phyloP scores from a whole-genome alignment of 2,888 invertebrate species.

The Epistrophe grossulariae region DNA sequence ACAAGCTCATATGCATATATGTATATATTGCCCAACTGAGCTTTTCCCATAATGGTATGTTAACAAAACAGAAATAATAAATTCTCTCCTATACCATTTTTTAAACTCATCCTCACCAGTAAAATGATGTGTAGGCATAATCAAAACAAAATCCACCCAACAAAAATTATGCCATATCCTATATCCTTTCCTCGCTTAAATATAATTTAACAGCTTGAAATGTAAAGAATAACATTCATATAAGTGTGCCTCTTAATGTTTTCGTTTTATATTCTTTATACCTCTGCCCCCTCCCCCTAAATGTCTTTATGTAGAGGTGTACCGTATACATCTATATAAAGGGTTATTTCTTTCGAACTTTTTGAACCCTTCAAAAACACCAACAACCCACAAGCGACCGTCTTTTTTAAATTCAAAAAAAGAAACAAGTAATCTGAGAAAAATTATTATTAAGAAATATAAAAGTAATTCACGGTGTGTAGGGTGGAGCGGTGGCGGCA shows the following conservation, averaged over 20 bases:
- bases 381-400: slow-evolving; percentile 5
- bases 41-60: slow-evolving; percentile 52
- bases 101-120: neutral
- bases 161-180: too few relatives aligned
- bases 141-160: too few relatives aligned
- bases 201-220: slow-evolving; percentile 21
- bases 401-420: slow-evolving; percentile 27
- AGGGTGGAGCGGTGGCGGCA: neutral
- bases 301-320: neutral
- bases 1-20: slow-evolving; percentile 32
- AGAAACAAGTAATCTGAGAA: slow-evolving; percentile 66
- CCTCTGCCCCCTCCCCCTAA: neutral
- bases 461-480: slow-evolving; percentile 56
- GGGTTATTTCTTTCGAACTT: slow-evolving; percentile 47
- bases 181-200: neutral
- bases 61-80: neutral
- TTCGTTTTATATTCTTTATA: slow-evolving; percentile 47
- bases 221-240: slow-evolving; percentile 60
- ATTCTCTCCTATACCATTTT: neutral
- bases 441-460: slow-evolving; percentile 72
- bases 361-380: slow-evolving; percentile 53
- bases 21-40: slow-evolving; percentile 46
- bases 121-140: neutral
- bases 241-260: slow-evolving; percentile 41
- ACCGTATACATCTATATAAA: slow-evolving; percentile 8